Evolutionary conservation across 1,140 invertebrate genomes (phyloP), one percentile per base, ranked within the genome.

Genomic region (Lepidostoma basale): DNA sequence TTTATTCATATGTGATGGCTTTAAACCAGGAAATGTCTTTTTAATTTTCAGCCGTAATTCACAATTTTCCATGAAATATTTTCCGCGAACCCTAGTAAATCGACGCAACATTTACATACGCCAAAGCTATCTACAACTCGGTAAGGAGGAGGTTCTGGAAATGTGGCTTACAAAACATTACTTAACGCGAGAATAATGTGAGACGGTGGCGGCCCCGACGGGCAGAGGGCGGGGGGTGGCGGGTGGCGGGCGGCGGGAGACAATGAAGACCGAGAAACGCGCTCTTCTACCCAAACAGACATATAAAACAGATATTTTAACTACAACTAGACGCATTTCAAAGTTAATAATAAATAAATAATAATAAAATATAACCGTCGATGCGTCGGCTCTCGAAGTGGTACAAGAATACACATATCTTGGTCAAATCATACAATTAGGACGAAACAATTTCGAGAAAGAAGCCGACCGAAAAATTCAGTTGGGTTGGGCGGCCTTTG

Each of bases 11-110:
- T n/a, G n/a, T n/a, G n/a, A n/a, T n/a, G n/a, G n/a, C n/a, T n/a
- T n/a, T n/a, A n/a, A n/a, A n/a, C n/a, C 44, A 3, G 20, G 45
- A 22, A 49, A 49, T 49, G 45, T 49, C 18, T 49, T 49, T 49
- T 49, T 49, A 49, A 23, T 49, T 49, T 49, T 23, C 45, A 3
- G 2, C 45, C 45, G 25, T 49, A 49, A 22, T n/a, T 49, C 45
- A 49, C 22, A 20, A 26, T 23, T 25, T 49, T 23, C 20, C 18
- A 5, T 49, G 20, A 5, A 49, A 49, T 23, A 12, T 49, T 36
- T 36, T 3, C 2, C 25, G 2, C 12, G 23, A 49, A 12, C 8
- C 6, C 8, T 12, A 49, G 45, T 49, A 49, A 49, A 49, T 49
- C 45, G 45, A 49, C 18, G 18, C 23, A 23, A 23, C 22, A 49